Evolutionary conservation across 92 coral and sea anemone genomes (phyloP).

Genomic region (Palythoa caribaeorum): DNA sequence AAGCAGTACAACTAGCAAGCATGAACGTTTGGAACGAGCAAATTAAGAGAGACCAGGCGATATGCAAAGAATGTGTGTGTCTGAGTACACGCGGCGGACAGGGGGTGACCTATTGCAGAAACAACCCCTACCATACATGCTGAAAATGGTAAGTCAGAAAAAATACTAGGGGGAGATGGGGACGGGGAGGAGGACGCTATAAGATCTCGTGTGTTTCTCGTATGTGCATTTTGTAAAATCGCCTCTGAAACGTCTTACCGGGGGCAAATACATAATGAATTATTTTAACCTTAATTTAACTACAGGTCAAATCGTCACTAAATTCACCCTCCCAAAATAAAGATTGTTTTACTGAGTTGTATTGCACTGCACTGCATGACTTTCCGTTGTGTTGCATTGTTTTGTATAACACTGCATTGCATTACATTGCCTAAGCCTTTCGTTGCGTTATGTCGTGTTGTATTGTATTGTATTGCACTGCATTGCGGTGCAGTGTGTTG

Average conservation of each 20-base stretch:
- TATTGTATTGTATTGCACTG: too few relatives aligned
- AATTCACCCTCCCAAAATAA: too few relatives aligned
- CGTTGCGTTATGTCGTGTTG: too few relatives aligned
- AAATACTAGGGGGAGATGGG: background rate
- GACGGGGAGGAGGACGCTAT: background rate
- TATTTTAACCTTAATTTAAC: too few relatives aligned
- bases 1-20: conserved; percentile 62
- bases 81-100: conserved; percentile 81
- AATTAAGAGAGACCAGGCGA: conserved; percentile 87
- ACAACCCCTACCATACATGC: conserved; percentile 87
- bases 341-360: too few relatives aligned
- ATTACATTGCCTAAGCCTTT: too few relatives aligned
- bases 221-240: background rate
- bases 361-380: too few relatives aligned
- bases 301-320: too few relatives aligned
- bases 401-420: too few relatives aligned
- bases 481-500: too few relatives aligned
- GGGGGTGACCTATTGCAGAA: conserved; percentile 90
- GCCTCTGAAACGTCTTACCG: background rate
- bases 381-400: too few relatives aligned
- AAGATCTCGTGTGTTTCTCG: background rate
- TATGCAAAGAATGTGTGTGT: conserved; percentile 94
- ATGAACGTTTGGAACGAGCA: conserved; percentile 86
- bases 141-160: conserved; percentile 76
- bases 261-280: too few relatives aligned